phyloP scores from a whole-genome alignment of 2,888 invertebrate species.

The Scrobipalpa costella region DNA sequence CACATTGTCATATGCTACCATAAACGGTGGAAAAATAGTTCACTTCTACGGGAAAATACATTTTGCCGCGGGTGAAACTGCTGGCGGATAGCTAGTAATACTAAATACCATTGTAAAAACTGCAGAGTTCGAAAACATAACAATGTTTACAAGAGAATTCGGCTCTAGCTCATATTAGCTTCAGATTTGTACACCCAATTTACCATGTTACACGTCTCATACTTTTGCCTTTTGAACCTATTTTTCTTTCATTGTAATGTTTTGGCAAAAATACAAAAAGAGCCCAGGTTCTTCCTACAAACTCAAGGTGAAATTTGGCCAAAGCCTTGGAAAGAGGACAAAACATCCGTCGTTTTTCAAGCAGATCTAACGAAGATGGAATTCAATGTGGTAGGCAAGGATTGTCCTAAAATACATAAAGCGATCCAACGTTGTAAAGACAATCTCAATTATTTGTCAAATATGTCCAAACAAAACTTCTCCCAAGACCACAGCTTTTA shows the following conservation, averaged over 20 bases:
- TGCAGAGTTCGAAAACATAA: no score
- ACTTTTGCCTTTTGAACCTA: no score
- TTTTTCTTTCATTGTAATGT: neutral
- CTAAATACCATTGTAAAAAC: no score
- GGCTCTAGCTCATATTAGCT: neutral
- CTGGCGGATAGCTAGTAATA: no score
- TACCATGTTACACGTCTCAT: neutral
- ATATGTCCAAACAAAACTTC: neutral
- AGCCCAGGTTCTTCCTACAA: neutral
- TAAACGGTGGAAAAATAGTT: no score
- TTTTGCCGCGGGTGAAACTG: no score
- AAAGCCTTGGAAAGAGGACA: slow-evolving; percentile 43
- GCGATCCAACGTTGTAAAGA: neutral
- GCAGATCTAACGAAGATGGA: neutral
- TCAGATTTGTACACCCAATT: neutral
- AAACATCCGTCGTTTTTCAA: neutral
- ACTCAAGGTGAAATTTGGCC: slow-evolving; percentile 2
- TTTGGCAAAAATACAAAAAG: neutral
- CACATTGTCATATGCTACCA: no score
- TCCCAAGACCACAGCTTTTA: neutral
- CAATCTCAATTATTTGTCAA: neutral
- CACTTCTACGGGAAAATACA: no score
- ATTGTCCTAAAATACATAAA: neutral
- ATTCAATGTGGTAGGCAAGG: neutral
- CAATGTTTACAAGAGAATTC: no score